Percentiles rank a stretch among this genome's conserved stretches.
Evolutionary conservation across 2,888 invertebrate genomes (phyloP).

Genomic region (Ochropacha duplaris): DNA sequence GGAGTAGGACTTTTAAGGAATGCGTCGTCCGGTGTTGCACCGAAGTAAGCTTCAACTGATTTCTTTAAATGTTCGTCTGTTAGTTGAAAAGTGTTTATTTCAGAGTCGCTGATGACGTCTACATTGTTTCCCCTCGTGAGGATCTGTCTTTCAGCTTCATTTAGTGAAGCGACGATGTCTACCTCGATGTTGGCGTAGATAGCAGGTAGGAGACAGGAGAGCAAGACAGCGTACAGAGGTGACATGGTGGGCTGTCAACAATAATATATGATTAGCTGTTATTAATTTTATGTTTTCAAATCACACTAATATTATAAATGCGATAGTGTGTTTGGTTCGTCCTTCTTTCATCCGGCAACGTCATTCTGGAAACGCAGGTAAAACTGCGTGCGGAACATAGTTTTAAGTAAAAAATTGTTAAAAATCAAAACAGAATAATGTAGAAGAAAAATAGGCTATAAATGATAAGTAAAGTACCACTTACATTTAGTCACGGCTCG

Average conservation of each 20-base stretch:
- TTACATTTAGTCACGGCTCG: not conserved
- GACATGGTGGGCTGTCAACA: conserved; percentile 13
- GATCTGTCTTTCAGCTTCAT: conserved; percentile 19
- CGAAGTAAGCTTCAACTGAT: conserved; percentile 31
- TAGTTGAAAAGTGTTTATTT: conserved; percentile 37
- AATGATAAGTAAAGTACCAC: not conserved
- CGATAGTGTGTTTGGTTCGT: too few relatives aligned
- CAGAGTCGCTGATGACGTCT: conserved; percentile 36
- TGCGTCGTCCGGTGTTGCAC: conserved; percentile 34
- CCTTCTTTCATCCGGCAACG: too few relatives aligned
- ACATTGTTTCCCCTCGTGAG: conserved; percentile 28
- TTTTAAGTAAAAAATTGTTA: too few relatives aligned
- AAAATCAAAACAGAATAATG: too few relatives aligned
- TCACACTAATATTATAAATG: too few relatives aligned
- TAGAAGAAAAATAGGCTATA: not conserved
- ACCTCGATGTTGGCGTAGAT: conserved; percentile 38
- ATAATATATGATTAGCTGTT: too few relatives aligned
- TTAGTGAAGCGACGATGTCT: conserved; percentile 30
- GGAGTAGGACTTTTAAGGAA: conserved; percentile 49
- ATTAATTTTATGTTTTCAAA: too few relatives aligned
- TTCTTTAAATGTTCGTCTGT: conserved; percentile 38
- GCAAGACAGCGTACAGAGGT: conserved; percentile 15
- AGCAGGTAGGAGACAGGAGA: conserved; percentile 28
- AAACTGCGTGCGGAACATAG: too few relatives aligned
- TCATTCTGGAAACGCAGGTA: too few relatives aligned